phyloP scores from a whole-genome alignment of 2,888 invertebrate genomes.

The Eristalinus aeneus region DNA sequence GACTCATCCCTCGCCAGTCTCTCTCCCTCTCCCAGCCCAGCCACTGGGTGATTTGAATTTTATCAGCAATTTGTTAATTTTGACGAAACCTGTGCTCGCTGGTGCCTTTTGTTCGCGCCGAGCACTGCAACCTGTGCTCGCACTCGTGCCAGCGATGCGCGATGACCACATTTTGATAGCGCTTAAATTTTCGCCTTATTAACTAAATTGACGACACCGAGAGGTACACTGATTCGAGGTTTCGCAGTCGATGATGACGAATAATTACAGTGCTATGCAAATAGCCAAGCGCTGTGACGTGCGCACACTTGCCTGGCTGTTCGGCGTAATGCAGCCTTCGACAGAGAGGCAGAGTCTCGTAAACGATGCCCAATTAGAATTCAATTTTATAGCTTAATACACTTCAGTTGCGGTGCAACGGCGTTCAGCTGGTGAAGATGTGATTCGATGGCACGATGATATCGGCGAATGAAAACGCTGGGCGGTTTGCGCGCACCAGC shows the following conservation, averaged over 20 bases:
- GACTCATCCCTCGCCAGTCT: not conserved
- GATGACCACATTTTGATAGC: slow-evolving; percentile 44
- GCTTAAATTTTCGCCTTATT: slow-evolving; percentile 70
- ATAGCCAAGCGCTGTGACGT: slow-evolving; percentile 52
- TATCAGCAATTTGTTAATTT: slow-evolving; percentile 65
- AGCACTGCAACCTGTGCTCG: not conserved
- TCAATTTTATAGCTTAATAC: slow-evolving; percentile 71
- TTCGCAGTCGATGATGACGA: slow-evolving; percentile 46
- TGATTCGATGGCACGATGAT: not conserved
- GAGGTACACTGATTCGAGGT: slow-evolving; percentile 31
- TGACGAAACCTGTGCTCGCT: slow-evolving; percentile 34
- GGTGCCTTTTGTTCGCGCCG: slow-evolving; percentile 12
- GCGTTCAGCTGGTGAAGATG: not conserved
- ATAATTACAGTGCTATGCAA: slow-evolving; percentile 67
- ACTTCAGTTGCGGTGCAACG: not conserved
- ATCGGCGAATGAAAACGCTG: slow-evolving; percentile 2
- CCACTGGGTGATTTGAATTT: slow-evolving; percentile 55
- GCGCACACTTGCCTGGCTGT: slow-evolving; percentile 28
- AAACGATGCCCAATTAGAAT: slow-evolving; percentile 59
- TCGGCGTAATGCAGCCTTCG: slow-evolving; percentile 20
- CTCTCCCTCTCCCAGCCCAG: not conserved
- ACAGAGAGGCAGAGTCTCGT: slow-evolving; percentile 33
- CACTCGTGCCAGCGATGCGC: not conserved
- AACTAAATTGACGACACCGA: slow-evolving; percentile 62
- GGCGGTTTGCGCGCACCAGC: not conserved